These are phyloP conservation scores for Lucilia cuprina DNA, from an alignment of 1,140 invertebrate genomes.

Conservation along the genomic window DNA sequence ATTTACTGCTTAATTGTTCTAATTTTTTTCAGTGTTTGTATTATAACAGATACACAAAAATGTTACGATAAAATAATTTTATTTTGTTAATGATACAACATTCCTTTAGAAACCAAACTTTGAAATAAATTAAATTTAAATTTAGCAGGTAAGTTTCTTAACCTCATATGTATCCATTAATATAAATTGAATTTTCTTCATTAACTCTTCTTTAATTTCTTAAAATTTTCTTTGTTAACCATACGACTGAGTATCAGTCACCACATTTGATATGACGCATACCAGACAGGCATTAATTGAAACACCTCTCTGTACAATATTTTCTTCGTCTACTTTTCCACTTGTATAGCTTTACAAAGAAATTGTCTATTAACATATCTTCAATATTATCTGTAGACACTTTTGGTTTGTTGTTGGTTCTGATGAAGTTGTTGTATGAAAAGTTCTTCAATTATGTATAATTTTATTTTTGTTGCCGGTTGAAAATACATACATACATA, in stretches of 20 bases:
- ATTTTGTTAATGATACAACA: too few relatives aligned
- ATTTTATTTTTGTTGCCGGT: too few relatives aligned
- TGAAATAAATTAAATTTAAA: too few relatives aligned
- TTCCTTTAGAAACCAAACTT: too few relatives aligned
- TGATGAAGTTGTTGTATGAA: background rate
- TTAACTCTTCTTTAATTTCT: background rate
- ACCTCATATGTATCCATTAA: background rate
- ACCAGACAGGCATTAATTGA: background rate
- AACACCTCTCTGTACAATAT: background rate
- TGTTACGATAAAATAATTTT: too few relatives aligned
- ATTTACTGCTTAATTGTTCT: too few relatives aligned
- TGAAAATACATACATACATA: too few relatives aligned
- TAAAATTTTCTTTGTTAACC: background rate
- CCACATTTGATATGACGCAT: background rate
- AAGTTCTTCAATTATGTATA: background rate
- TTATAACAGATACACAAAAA: too few relatives aligned
- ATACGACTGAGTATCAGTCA: background rate
- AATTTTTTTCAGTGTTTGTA: too few relatives aligned
- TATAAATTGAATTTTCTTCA: background rate
- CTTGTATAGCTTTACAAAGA: background rate
- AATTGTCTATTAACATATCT: background rate
- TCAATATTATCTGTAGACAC: background rate
- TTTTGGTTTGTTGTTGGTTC: background rate
- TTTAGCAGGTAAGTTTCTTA: too few relatives aligned
- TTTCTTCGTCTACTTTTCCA: background rate